Conservation (phyloP, 2,797 vertebrate genomes). For the Zalophus californianus region DNA sequence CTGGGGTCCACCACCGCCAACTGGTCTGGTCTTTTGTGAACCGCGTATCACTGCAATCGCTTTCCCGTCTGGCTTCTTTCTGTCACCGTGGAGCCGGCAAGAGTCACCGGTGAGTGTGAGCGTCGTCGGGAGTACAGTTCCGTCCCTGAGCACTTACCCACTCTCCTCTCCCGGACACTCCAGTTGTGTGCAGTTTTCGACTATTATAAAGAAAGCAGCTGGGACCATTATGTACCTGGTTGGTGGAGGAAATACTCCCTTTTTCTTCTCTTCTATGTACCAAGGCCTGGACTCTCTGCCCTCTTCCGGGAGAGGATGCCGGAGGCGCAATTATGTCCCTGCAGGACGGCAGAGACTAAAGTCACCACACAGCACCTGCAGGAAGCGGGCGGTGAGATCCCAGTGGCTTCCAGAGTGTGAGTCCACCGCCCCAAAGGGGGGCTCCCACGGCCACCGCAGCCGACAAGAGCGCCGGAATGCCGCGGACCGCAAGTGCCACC, state of each 20-base stretch:
- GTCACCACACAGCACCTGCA: not conserved
- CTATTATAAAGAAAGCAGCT: not conserved
- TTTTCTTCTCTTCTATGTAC: not conserved
- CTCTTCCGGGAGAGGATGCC: not conserved
- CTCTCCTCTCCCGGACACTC: not conserved
- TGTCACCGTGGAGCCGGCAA: not conserved
- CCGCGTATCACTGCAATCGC: not conserved
- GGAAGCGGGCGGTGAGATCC: not conserved
- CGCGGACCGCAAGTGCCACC: not conserved
- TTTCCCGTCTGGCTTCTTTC: not conserved
- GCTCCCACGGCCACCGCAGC: not conserved
- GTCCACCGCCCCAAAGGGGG: rapidly evolving
- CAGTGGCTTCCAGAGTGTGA: not conserved
- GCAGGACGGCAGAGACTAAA: not conserved
- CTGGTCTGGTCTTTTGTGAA: not conserved
- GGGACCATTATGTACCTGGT: not conserved
- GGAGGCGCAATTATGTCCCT: not conserved
- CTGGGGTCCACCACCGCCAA: too few species aligned
- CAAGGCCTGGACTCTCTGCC: not conserved
- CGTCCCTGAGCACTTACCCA: not conserved
- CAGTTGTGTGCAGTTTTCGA: not conserved
- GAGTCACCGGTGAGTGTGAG: not conserved
- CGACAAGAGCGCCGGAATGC: not conserved
- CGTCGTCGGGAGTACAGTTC: not conserved
- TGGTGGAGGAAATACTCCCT: not conserved